Base-by-base conservation (phyloP, 1,140 invertebrate genomes). In the Vanessa atalanta region DNA sequence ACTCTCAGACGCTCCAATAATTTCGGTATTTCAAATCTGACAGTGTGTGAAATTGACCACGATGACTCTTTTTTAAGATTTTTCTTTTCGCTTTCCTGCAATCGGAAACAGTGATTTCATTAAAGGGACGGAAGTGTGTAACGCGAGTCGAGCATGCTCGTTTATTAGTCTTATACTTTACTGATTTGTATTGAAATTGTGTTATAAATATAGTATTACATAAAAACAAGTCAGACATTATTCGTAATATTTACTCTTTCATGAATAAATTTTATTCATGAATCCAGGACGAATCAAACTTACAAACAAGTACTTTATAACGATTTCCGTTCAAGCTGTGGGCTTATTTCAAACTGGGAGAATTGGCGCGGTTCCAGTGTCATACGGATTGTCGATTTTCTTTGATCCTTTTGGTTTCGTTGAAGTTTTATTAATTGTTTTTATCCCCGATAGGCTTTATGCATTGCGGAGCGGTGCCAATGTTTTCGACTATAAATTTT, bases 321-420 rank as follows among this genome's bases (percentile, higher is more conserved):
- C 66, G 53, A 69, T 69, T 60, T 60, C 53, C 53, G 53, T 60
- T 69, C n/a, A 55, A 57, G 47, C 53, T 37, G 26, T 26, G 12
- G 51, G 16, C 53, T 69, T 31, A 57, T 60, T 47, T 37, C 66
- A 55, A 69, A 47, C 55, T 61, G 57, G n/a, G 26, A 69, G 66
- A 57, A n/a, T 60, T 60, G 66, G 66, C 53, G 20, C 43, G 31
- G 51, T 7, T n/a, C 66, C 66, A 57, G 43, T 57, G 53, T 69
- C 20, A 69, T 57, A 57, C 66, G 57, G 57, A 61, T 60, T 69
- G 66, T 47, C 66, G 43, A 69, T 69, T 57, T 57, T 57, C 37
- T 69, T 69, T 69, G 65, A 69, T 69, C 66, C 66, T 69, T 69
- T 60, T 43, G 43, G 31, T 53, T 48, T 50, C 12, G 12, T 50